phyloP scores from a whole-genome alignment of 2,113 vertebrate genomes.

The Tyto alba region DNA sequence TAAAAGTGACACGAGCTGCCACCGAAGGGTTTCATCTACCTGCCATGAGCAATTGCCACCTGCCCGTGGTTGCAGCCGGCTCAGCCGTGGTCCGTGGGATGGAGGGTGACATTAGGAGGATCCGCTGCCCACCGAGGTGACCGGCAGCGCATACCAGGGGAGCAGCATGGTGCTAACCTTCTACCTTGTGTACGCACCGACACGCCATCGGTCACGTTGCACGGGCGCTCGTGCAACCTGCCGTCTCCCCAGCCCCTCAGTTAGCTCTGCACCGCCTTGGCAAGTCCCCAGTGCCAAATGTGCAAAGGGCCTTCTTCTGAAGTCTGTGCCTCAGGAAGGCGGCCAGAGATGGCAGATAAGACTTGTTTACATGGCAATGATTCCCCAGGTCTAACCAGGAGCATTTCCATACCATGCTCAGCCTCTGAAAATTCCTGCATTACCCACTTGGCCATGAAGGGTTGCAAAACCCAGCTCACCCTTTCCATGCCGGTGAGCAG shows the following conservation, averaged over 20 bases:
- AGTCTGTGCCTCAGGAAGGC: neutral
- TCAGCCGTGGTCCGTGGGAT: too few relatives aligned
- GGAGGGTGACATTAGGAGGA: neutral
- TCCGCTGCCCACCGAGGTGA: neutral
- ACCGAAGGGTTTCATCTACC: neutral
- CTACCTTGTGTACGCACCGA: neutral
- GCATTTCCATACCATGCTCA: neutral
- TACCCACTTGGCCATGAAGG: neutral
- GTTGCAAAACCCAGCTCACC: neutral
- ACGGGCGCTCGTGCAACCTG: accelerated
- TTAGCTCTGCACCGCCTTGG: accelerated
- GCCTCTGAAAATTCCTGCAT: neutral
- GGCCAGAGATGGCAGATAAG: neutral
- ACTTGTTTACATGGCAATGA: neutral
- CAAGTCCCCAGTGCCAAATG: neutral
- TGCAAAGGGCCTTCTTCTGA: neutral
- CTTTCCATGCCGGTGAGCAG: neutral
- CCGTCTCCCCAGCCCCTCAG: accelerated
- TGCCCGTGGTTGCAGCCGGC: neutral
- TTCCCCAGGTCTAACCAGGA: neutral
- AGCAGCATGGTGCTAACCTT: neutral
- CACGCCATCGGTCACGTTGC: neutral
- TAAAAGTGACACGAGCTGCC: neutral
- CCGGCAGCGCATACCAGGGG: neutral
- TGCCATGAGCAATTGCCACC: neutral